phyloP scores from a whole-genome alignment of 2,797 vertebrate species.

The Sebastolobus alascanus region DNA sequence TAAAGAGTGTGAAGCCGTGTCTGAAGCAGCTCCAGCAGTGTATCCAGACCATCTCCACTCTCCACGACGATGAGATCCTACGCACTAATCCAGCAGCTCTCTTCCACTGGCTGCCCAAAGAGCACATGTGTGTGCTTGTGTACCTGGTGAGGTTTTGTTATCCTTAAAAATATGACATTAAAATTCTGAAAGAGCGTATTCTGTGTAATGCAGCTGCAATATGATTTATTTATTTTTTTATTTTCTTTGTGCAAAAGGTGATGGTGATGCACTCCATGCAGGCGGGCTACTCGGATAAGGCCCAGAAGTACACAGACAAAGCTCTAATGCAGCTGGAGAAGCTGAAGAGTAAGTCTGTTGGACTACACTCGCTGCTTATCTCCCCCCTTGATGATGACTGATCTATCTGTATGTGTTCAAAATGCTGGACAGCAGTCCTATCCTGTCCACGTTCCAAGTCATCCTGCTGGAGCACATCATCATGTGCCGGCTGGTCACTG shows the following conservation, averaged over 20 bases:
- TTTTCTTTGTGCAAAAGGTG: conserved; percentile 79
- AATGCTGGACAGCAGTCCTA: no score
- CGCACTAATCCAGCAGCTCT: conserved; percentile 94
- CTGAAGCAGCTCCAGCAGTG: conserved; percentile 95
- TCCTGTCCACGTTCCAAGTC: no score
- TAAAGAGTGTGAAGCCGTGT: conserved; percentile 93
- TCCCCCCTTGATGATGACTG: not conserved
- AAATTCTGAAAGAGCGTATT: no score
- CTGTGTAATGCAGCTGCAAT: no score
- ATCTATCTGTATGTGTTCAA: not conserved
- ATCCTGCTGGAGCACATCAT: no score
- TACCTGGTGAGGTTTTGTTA: conserved; percentile 83
- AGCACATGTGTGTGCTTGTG: conserved; percentile 95
- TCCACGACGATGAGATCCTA: conserved; percentile 92
- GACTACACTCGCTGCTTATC: not conserved
- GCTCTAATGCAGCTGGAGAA: conserved; percentile 96
- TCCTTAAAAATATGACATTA: not conserved
- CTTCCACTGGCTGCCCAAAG: conserved; percentile 95
- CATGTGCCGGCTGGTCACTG: no score
- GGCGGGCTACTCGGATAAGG: conserved; percentile 93
- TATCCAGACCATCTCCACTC: conserved; percentile 94
- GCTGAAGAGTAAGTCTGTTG: conserved; percentile 89
- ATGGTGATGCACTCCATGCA: conserved; percentile 88
- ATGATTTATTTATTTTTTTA: no score
- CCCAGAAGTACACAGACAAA: conserved; percentile 96